phyloP scores from a whole-genome alignment of 2,888 invertebrate genomes.

The Clostera curtula region DNA sequence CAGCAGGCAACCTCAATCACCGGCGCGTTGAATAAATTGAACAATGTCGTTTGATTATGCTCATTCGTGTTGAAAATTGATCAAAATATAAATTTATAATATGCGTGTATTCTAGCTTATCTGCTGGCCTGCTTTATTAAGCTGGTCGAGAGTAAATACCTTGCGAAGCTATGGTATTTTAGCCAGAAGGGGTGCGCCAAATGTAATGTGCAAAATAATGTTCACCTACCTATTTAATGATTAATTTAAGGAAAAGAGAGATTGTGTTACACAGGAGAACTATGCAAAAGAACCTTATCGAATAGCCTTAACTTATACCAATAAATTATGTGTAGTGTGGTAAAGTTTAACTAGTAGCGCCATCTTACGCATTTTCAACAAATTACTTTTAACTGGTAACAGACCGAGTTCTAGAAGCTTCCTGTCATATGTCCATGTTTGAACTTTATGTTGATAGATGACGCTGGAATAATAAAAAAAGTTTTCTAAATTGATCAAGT shows the following conservation, averaged over 20 bases:
- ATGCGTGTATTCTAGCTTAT: slow-evolving; percentile 12
- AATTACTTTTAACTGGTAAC: neutral
- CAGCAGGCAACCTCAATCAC: slow-evolving; percentile 70
- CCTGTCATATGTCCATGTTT: too few relatives aligned
- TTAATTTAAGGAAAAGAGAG: too few relatives aligned
- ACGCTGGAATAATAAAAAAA: too few relatives aligned
- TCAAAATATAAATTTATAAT: slow-evolving; percentile 43
- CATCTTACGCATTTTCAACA: slow-evolving; percentile 16
- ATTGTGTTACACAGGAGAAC: too few relatives aligned
- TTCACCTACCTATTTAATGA: too few relatives aligned
- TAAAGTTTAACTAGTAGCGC: slow-evolving; percentile 22
- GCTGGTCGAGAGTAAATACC: slow-evolving; percentile 16
- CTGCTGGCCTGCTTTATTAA: slow-evolving; percentile 2
- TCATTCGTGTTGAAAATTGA: slow-evolving; percentile 45
- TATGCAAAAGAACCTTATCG: too few relatives aligned
- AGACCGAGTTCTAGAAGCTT: neutral
- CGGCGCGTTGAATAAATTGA: slow-evolving; percentile 47
- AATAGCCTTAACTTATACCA: neutral
- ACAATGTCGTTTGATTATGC: slow-evolving; percentile 60
- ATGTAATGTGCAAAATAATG: too few relatives aligned
- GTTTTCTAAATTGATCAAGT: too few relatives aligned
- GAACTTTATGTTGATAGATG: too few relatives aligned
- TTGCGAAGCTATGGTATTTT: slow-evolving; percentile 17
- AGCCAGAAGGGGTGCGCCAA: slow-evolving; percentile 16
- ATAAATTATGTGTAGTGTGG: neutral